Evolutionary conservation across 2,113 vertebrate species (phyloP), one percentile per base, ranked within the genome.

Genomic region (Takifugu flavidus): DNA sequence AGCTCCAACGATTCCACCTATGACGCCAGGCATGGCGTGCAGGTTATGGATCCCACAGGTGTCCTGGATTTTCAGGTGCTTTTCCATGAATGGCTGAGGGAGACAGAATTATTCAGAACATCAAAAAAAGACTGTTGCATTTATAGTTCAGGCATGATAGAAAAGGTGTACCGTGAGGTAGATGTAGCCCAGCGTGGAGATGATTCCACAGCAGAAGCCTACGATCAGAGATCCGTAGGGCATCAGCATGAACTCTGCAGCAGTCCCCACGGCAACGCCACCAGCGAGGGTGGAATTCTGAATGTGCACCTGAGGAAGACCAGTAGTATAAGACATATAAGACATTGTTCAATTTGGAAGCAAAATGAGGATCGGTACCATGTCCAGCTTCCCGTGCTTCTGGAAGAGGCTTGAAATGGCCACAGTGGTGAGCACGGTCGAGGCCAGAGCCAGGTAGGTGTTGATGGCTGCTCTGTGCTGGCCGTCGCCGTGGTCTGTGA

Each of bases 11-110:
- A 98, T 94, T 61, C 93, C 94, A 0, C 96, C 97, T 5, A 98
- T 92, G 49, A 98, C 62, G 15, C 97, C 97, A 0, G 97, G 97
- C 82, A 99, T 91, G 53, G 87, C 97, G 0, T 99, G 97, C n/a
- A 99, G 93, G 86, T 99, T 99, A 85, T 99, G 94, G 72, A 99
- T 86, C 45, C 97, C 97, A 34, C 96, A 99, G 0, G 96, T 99
- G 77, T 99, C 97, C 66, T 99, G 97, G 70, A 99, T 94, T 60
- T 89, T 92, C 51, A 99, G 69, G 53, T 77, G 72, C 56, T 93
- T 91, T 47, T 96, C 94, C 91, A 99, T 73, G 75, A 95, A 92
- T 0, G 96, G 96, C 96, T 99, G 67, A 25, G 55, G 58, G 6
- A 67, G 28, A 61, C n/a, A 20, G 4, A 34, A n/a, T 13, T 55